Evolutionary conservation across 2,797 vertebrate genomes (phyloP).

Genomic region (Anomalospiza imberbis): DNA sequence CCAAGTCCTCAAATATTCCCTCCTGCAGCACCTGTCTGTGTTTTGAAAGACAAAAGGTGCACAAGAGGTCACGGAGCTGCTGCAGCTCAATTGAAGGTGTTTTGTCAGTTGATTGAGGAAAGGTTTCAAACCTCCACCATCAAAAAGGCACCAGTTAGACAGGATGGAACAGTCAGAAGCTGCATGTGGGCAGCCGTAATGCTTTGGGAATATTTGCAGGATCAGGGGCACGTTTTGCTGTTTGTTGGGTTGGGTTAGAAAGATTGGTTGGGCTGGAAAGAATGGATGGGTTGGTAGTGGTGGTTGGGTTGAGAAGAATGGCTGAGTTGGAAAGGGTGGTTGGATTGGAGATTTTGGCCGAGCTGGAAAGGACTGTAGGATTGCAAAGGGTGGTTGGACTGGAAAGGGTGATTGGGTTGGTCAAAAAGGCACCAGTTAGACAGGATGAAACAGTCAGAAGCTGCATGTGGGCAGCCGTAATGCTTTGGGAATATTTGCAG

Average conservation of each 20-base stretch:
- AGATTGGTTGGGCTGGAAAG: too few species aligned
- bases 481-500: neutral
- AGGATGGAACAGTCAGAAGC: rapidly evolving
- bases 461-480: neutral
- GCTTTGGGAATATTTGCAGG: neutral
- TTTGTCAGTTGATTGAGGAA: rapidly evolving
- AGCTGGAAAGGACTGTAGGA: neutral
- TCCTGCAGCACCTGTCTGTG: neutral
- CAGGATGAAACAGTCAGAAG: neutral
- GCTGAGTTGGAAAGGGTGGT: too few species aligned
- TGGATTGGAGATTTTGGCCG: neutral
- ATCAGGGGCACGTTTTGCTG: rapidly evolving
- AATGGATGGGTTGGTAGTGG: rapidly evolving
- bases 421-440: too few species aligned
- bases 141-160: too few species aligned
- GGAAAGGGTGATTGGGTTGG: rapidly evolving
- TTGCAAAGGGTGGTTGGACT: neutral
- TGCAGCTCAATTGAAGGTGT: neutral
- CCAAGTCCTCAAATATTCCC: neutral
- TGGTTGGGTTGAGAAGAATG: neutral
- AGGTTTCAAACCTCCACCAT: neutral
- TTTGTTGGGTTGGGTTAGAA: neutral
- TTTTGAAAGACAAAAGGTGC: neutral
- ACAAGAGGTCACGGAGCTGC: neutral
- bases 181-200: neutral